Evolutionary conservation across 2,113 vertebrate genomes (phyloP), one percentile per base, ranked within the genome.

Genomic region (Aptenodytes patagonicus): DNA sequence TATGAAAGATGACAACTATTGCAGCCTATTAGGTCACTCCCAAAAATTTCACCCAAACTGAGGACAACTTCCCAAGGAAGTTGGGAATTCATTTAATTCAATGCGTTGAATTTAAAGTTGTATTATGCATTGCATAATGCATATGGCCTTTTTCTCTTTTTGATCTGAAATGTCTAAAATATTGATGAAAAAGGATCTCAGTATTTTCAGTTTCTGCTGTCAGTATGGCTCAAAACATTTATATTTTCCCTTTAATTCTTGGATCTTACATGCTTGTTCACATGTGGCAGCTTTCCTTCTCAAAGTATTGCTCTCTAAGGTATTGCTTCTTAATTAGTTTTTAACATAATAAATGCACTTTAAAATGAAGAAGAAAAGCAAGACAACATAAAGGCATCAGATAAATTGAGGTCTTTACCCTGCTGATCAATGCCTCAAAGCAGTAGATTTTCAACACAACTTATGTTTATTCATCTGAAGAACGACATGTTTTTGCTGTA

Each of bases 361-460:
- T 46, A 54, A 93, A 76, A 91, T 55, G 28, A 82, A 87, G 72
- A 84, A 62, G 46, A 72, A 97, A 96, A 68, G 42, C 5, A 91
- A 77, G 96, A 70, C 32, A 92, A 72, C 57, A 68, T 38, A 88
- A 97, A 64, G 52, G 29, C 26, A 88, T 76, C 79, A 95, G 60
- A 36, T 28, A 80, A 91, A 7, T 32, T 66, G 82, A 93, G 61
- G 47, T 87, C 32, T 82, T 76, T 65, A 54, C 32, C 22, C 68
- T 93, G 44, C 6, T 24, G 51, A 87, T 38, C 46, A 85, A 68
- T 72, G 38, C 31, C 20, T 89, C n/a, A 55, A 13, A 32, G 69
- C 40, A 47, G 60, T 13, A 42, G 25, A 38, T 69, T 64, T 96
- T 87, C 89, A 86, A n/a, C 72, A 86, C 77, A 66, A 60, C 10